Base-by-base conservation (phyloP, 2,797 vertebrate species). In the Cyprinodon diabolis region DNA sequence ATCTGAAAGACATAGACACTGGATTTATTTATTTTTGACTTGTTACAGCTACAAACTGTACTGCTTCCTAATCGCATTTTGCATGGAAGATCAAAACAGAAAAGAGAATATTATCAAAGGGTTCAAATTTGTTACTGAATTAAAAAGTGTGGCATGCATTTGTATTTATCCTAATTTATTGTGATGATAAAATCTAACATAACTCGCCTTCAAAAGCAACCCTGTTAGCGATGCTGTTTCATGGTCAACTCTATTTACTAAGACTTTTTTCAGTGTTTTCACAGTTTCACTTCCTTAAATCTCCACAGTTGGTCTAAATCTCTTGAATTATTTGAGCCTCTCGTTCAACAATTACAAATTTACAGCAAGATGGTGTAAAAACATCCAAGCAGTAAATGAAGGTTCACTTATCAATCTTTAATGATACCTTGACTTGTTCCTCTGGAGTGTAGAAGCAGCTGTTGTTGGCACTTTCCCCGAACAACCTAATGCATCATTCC, bases 401-500 rank as follows among this genome's bases (percentile, higher is more conserved):
- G 5, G 0, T 52, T 60, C 23, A 67, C 21, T 47, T 3, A 21
- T 74, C 30, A 43, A 10, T 79, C 17, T 63, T 30, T 54, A 10
- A 0, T 0, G 57, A 68, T 4, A 58, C 6, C 35, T 67, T 8
- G 19, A 69, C 19, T 19, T 37, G 3, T 13, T 30, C 13, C 13
- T 2, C 4, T 25, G 12, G 40, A 63, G 63, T 73, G 15, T 0
- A 56, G 67, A 30, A 67, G 82, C 79, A 77, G 79, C 76, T 45
- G 76, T 54, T 19, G 21, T 6, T n/a, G 68, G 40, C 0, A 68
- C 62, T 77, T 60, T 87, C 73, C 84, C 77, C 78, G 72, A 84
- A 86, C 76, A 78, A 74, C 30, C 81, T 70, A 21, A 73, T 71
- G 25, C 65, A 75, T 87, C 75, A 82, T 75, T 81, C 66, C 60